phyloP scores from a whole-genome alignment of 2,113 vertebrate species.

The Toxotes jaculatrix region DNA sequence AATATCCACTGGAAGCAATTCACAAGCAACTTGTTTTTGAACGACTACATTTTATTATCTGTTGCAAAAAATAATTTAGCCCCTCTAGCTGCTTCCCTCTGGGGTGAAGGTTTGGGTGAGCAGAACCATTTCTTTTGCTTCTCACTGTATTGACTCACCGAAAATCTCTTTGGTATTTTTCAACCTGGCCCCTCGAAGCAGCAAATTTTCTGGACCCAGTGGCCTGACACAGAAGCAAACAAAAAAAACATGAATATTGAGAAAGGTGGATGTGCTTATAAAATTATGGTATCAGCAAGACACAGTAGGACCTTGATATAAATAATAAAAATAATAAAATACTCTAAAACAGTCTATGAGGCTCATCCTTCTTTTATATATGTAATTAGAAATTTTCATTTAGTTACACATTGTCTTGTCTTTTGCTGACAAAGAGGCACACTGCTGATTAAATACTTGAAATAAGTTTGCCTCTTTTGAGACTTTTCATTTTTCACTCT shows the following conservation, averaged over 20 bases:
- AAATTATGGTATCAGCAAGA: background rate
- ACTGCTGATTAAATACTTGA: background rate
- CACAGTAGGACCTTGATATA: background rate
- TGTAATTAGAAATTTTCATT: background rate
- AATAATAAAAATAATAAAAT: background rate
- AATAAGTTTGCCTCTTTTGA: background rate
- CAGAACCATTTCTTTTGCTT: background rate
- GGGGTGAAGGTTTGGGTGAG: background rate
- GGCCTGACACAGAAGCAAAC: constrained; percentile 83
- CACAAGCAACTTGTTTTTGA: background rate
- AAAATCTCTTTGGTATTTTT: constrained; percentile 99
- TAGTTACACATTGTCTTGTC: background rate
- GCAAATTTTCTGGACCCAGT: constrained; percentile 94
- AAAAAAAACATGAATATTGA: constrained; percentile 24
- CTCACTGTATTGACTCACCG: constrained; percentile 82
- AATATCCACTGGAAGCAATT: background rate
- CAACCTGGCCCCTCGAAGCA: constrained; percentile 96
- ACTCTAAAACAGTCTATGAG: background rate
- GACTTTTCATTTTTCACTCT: background rate
- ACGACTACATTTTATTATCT: background rate
- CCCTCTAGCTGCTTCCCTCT: background rate
- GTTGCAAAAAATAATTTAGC: background rate
- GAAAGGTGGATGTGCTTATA: background rate
- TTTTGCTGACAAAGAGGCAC: background rate
- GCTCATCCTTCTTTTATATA: background rate